Base-by-base conservation (phyloP, 2,113 vertebrate genomes). In the Perognathus longimembris region DNA sequence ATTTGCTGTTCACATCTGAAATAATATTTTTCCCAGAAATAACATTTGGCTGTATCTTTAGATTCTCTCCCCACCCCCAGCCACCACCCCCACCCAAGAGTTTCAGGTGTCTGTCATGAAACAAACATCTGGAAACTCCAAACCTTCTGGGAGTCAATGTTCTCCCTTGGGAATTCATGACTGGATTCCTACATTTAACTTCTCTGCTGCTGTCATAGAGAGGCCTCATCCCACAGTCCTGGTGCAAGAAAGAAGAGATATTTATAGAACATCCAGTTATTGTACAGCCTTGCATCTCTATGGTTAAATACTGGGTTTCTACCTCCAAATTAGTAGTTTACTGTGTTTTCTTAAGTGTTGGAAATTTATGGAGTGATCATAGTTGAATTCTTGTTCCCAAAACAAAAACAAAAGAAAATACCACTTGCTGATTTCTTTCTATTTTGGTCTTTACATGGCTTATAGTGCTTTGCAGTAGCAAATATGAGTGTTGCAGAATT, bases 271-370 rank as follows among this genome's bases (percentile, higher is more conserved):
- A 57, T 88, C 76, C 28, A 73, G 40, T 88, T 64, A 69, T 90
- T 86, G n/a, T 54, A 74, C 9, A 40, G 34, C 54, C 26, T 89
- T 92, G 67, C 93, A 78, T 93, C 76, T 89, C 61, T 86, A 64
- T 82, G 76, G 45, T 88, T 95, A 94, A 95, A 92, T 90, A 73
- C 64, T 71, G 38, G 85, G 75, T 92, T 88, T 93, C 84, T 92
- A 54, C 73, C 57, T 96, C 76, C 32, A 92, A 94, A 97, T 95
- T 88, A 94, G 88, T 88, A 95, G 82, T 79, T 93, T 90, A 81
- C 74, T 85, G 21, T 90, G 80, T 38, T 74, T 87, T 90, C 78
- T 88, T 93, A 92, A 89, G 75, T 93, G 80, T 66, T 94, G 61
- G 70, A 94, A 96, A 93, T 93, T 94, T 88, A 91, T 87, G n/a